Evolutionary conservation across 2,797 vertebrate species (phyloP), one percentile per base, ranked within the genome.

Genomic region (Hippopotamyrus pictus): DNA sequence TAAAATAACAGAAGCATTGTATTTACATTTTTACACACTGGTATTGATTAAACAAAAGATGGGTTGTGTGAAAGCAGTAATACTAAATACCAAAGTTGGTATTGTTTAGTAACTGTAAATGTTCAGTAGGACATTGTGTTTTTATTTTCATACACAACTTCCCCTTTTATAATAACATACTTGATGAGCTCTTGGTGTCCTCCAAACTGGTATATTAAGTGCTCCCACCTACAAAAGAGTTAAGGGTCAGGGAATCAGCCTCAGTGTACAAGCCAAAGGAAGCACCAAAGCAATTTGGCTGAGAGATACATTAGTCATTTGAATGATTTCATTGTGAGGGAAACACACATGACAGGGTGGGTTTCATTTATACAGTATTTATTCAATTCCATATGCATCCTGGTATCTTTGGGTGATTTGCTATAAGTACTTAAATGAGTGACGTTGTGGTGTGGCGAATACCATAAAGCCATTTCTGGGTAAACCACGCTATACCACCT

Each of bases 191-290:
- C 95, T 87, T 97, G 97, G 83, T 99, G 98, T 90, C 97, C 97
- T 59, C 98, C 98, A 90, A 99, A 97, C 94, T 99, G 99, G 93
- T 99, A 99, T 93, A 99, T 97, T 93, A 99, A 94, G 92, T 99
- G 98, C 90, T 99, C 98, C 98, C 98, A 99, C 54, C 99, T 99
- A 93, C 87, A 94, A 94, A 93, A 90, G 9, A 69, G 33, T 17
- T 53, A 59, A 83, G 12, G 29, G 5, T 9, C 17, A n/a, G 12
- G 25, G 50, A 76, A 37, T 89, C 50, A 83, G 19, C 46, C 62
- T 33, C 62, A 88, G 62, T 19, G 37, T n/a, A 79, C 37, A 79
- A 41, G 14, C 14, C 73, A 79, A 37, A 41, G 69, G 33, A 79
- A 44, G 17, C 33, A 44, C 6, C 73, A 44, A 41, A 44, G 17